These are phyloP conservation scores for Odobenus rosmarus DNA, from an alignment of 2,113 vertebrate species.

Conservation along the genomic window DNA sequence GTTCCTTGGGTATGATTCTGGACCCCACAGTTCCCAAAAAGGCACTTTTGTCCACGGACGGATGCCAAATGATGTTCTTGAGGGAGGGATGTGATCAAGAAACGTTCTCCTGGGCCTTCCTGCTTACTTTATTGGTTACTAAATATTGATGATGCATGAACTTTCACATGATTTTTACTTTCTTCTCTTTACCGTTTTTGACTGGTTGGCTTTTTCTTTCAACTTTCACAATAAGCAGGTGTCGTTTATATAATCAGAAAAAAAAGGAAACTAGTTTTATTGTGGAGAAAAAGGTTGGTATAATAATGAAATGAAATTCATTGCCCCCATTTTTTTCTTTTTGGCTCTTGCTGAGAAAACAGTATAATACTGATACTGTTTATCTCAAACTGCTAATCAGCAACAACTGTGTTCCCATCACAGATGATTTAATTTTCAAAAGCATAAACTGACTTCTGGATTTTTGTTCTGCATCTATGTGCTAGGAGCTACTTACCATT, in stretches of 20 bases:
- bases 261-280: not conserved
- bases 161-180: not conserved
- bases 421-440: not conserved
- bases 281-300: not conserved
- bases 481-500: too few relatives aligned
- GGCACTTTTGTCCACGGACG: not conserved
- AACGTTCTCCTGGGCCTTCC: not conserved
- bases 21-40: not conserved
- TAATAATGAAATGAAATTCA: conserved; percentile 43
- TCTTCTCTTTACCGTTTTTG: not conserved
- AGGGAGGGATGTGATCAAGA: not conserved
- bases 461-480: not conserved
- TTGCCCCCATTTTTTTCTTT: conserved; percentile 72
- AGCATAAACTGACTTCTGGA: not conserved
- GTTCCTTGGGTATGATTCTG: not conserved
- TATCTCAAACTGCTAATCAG: not conserved
- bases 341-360: conserved; percentile 72
- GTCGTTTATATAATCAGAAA: not conserved
- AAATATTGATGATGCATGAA: not conserved
- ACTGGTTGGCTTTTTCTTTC: not conserved
- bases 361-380: conserved; percentile 67
- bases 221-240: not conserved
- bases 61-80: not conserved
- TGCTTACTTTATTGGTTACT: not conserved
- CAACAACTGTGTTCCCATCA: not conserved